phyloP scores from a whole-genome alignment of 2,888 invertebrate genomes.

The Galerucella nymphaeae region DNA sequence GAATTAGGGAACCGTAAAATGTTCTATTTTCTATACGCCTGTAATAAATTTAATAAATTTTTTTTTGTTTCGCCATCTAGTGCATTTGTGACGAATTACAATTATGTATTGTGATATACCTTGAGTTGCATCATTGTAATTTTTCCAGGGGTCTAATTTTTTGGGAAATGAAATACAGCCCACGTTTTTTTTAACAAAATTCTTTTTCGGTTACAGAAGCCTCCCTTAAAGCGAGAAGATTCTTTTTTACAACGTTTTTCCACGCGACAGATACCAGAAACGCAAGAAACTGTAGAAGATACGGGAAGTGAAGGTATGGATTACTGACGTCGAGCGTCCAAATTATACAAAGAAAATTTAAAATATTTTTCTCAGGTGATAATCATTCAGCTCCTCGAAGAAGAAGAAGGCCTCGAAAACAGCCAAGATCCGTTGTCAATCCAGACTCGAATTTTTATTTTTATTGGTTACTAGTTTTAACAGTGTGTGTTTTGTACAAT shows the following conservation, averaged over 20 bases:
- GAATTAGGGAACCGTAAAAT: too few species aligned
- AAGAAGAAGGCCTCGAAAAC: slow-evolving; percentile 76
- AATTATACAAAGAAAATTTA: too few species aligned
- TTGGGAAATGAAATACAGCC: too few species aligned
- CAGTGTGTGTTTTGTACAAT: slow-evolving; percentile 92
- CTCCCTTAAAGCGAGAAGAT: slow-evolving; percentile 89
- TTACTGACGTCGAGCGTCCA: slow-evolving; percentile 21
- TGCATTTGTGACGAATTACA: too few species aligned
- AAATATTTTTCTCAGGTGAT: slow-evolving; percentile 52
- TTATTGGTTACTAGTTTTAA: slow-evolving; percentile 92
- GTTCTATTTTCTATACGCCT: too few species aligned
- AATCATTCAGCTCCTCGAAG: slow-evolving; percentile 65
- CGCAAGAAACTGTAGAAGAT: slow-evolving; percentile 83
- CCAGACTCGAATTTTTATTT: slow-evolving; percentile 97
- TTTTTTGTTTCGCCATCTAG: too few species aligned
- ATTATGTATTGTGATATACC: too few species aligned
- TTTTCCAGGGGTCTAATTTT: too few species aligned
- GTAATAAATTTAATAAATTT: too few species aligned
- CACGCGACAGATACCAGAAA: slow-evolving; percentile 88
- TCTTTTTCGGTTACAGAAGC: slow-evolving; percentile 69
- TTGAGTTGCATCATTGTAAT: too few species aligned
- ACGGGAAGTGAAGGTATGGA: slow-evolving; percentile 66
- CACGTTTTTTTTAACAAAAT: background rate
- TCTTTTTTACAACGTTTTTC: slow-evolving; percentile 95
- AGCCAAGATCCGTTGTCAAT: slow-evolving; percentile 87